Conservation (phyloP, 35 echinoderm and acorn worm genomes). For the Amphiura filiformis region DNA sequence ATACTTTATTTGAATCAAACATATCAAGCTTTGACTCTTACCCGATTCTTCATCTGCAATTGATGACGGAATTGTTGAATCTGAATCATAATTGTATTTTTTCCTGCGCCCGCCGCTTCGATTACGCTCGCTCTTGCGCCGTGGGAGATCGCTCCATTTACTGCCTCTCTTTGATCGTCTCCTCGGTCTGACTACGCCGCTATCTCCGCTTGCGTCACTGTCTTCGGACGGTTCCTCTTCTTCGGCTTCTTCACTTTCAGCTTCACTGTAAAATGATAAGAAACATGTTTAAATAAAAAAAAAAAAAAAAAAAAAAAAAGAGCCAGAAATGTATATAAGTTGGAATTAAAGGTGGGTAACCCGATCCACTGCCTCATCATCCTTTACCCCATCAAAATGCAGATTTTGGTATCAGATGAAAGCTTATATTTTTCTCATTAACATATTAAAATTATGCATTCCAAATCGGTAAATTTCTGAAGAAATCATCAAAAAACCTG, state of each 20-base stretch:
- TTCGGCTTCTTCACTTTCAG: slow-evolving; percentile 11
- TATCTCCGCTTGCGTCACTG: slow-evolving; percentile 36
- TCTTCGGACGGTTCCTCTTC: background rate
- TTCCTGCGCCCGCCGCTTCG: slow-evolving; percentile 12
- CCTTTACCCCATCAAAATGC: background rate
- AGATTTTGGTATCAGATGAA: too few species aligned
- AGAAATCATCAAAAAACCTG: background rate
- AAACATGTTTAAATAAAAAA: too few species aligned
- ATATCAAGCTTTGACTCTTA: too few species aligned
- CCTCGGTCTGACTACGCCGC: slow-evolving; percentile 7
- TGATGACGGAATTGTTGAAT: background rate
- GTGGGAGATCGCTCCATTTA: slow-evolving; percentile 21
- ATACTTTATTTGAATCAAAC: too few species aligned
- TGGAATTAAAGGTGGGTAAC: too few species aligned
- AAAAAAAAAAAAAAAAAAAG: background rate
- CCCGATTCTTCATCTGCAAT: background rate
- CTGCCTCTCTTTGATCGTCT: background rate
- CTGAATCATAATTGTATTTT: background rate
- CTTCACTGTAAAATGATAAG: slow-evolving; percentile 1
- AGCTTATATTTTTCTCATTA: too few species aligned
- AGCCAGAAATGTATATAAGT: background rate
- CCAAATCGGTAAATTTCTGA: too few species aligned
- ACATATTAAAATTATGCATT: too few species aligned
- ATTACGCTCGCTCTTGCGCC: slow-evolving; percentile 28
- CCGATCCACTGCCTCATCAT: background rate